A percentile compares a stretch with the other conserved stretches of the same genome.
These are phyloP conservation scores for Tortricodes alternella DNA, from an alignment of 2,888 invertebrate genomes.

Conservation along the genomic window DNA sequence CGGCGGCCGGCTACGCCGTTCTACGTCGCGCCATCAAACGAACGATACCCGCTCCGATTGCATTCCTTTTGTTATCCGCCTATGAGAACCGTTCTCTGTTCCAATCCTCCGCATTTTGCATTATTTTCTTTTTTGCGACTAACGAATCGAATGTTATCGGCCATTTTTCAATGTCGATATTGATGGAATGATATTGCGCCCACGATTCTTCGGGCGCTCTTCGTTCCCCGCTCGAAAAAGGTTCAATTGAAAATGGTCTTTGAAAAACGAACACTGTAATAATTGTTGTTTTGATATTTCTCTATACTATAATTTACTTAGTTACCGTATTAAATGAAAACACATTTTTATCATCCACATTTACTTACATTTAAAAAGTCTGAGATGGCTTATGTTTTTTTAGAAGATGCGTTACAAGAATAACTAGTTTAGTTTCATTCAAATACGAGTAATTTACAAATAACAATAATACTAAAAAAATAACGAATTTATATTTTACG, in stretches of 20 bases:
- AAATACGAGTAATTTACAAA: too few relatives aligned
- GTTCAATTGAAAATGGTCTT: constrained; percentile 12
- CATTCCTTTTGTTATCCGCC: constrained; percentile 73
- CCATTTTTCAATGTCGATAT: constrained; percentile 61
- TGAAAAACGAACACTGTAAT: constrained; percentile 1
- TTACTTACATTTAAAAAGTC: too few relatives aligned
- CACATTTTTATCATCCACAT: too few relatives aligned
- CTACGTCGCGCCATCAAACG: constrained; percentile 55
- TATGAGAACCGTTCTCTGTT: constrained; percentile 70
- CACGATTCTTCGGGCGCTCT: constrained; percentile 25
- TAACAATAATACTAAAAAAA: too few relatives aligned
- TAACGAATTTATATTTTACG: too few relatives aligned
- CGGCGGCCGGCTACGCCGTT: constrained; percentile 31
- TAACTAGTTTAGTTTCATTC: too few relatives aligned
- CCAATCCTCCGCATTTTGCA: constrained; percentile 68
- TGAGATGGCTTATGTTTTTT: too few relatives aligned
- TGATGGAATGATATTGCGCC: constrained; percentile 46
- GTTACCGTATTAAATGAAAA: too few relatives aligned
- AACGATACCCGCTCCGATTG: constrained; percentile 55
- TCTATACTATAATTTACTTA: too few relatives aligned
- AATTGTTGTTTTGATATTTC: neutral
- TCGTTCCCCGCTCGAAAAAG: constrained; percentile 4
- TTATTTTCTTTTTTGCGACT: constrained; percentile 72
- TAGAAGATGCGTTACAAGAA: too few relatives aligned
- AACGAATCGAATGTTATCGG: constrained; percentile 75